These are phyloP conservation scores for Taenioides sp. DNA, from an alignment of 2,797 vertebrate genomes.

Conservation along the genomic window DNA sequence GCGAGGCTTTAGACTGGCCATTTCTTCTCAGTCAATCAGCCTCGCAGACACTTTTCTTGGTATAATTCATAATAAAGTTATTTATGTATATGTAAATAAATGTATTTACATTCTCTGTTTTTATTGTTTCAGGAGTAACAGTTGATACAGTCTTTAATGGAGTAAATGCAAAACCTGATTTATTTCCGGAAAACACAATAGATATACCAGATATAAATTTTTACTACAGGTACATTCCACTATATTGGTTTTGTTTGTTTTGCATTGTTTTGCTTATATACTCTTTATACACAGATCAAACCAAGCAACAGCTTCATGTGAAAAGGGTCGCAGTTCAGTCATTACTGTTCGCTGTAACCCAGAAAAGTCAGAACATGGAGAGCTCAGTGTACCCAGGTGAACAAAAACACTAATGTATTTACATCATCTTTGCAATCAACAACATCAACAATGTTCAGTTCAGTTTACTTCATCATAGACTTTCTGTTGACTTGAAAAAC, in stretches of 20 bases:
- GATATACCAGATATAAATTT: conserved; percentile 90
- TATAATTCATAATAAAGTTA: conserved; percentile 47
- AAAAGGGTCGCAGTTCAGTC: conserved; percentile 88
- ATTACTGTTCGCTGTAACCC: conserved; percentile 90
- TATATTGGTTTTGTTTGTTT: not conserved
- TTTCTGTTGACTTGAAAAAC: conserved; percentile 3
- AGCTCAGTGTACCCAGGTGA: conserved; percentile 89
- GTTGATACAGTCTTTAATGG: conserved; percentile 80
- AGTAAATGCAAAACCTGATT: conserved; percentile 80
- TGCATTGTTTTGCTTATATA: not conserved
- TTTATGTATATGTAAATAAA: not conserved
- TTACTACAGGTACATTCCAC: conserved; percentile 86
- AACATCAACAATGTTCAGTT: not conserved
- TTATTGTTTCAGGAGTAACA: conserved; percentile 80
- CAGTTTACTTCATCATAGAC: not conserved
- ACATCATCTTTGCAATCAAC: not conserved
- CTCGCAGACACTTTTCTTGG: conserved; percentile 92
- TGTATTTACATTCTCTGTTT: not conserved
- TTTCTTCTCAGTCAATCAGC: conserved; percentile 94
- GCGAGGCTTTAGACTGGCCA: conserved; percentile 88
- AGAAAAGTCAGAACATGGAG: conserved; percentile 78
- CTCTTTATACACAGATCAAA: conserved; percentile 77
- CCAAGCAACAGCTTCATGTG: conserved; percentile 87
- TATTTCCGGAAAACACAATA: conserved; percentile 78
- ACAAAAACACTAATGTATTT: not conserved